Base-by-base conservation (phyloP, 2,888 invertebrate genomes). In the Campoplex nolae region DNA sequence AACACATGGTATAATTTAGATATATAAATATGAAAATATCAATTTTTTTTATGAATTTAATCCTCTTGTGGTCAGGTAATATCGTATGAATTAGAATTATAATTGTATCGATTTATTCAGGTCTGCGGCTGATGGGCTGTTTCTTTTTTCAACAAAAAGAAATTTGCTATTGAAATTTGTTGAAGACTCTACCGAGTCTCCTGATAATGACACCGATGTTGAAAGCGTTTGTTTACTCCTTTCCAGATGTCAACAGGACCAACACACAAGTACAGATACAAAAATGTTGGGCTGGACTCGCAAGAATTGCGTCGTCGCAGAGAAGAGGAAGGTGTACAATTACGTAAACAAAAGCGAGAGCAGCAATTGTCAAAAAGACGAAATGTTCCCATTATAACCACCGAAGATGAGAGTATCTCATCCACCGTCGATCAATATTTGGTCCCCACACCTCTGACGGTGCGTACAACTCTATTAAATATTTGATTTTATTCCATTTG, bases 321-420 rank as follows among this genome's bases (percentile, higher is more conserved):
- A 65, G 99, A 99, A 94, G 99, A 99, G 92, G 99, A 99, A 94
- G 99, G 99, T 42, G 98, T 99, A 45, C 99, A 99, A 93, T 95
- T 99, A 74, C 95, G 99, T 78, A 99, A 99, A 95, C 98, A 98
- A 92, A 99, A 99, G 95, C 95, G 99, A 88, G 99, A 99, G 94
- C 98, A 98, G 93, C 99, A 99, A 94, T 95, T 99, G 56, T 98
- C 98, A 89, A 99, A 99, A 95, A 95, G 98, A 84, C 96, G 99
- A 90, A 99, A 99, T 96, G 98, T 99, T 78, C 94, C 94, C 38
- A 92, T 92, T 76, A 90, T 93, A 73, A 90, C 92, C 67, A 89
- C 91, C 11, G 94, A 94, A 16, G 94, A 94, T 13, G 94, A 94
- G 56, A 90, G 89, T 75, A 88, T 92, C 38, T 88, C 93, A 2